Percentiles rank a stretch among this genome's conserved stretches.
These are phyloP conservation scores for Macrochelys suwanniensis DNA, from an alignment of 2,797 vertebrate genomes.

Conservation along the genomic window DNA sequence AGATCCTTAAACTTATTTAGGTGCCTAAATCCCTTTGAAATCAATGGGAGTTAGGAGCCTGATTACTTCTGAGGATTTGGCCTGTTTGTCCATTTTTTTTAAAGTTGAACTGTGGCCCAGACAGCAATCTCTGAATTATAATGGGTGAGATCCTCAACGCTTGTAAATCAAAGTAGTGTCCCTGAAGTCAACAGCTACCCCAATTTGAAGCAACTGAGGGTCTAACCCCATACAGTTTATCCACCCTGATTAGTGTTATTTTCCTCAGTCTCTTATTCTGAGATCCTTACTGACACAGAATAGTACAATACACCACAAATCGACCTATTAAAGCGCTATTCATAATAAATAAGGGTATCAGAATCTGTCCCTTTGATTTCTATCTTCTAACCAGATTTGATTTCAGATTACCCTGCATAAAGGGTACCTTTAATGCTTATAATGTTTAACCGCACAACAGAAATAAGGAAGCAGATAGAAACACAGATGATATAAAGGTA, in stretches of 20 bases:
- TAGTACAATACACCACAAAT: not conserved
- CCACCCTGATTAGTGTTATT: not conserved
- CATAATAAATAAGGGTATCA: conserved; percentile 11
- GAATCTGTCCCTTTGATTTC: conserved; percentile 47
- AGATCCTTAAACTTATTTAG: not conserved
- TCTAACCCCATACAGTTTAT: not conserved
- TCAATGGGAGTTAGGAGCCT: not conserved
- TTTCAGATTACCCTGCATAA: conserved; percentile 52
- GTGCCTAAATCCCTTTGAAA: not conserved
- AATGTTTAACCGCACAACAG: conserved; percentile 22
- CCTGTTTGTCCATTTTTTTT: not conserved
- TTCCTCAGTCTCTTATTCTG: not conserved
- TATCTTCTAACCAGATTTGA: conserved; percentile 32
- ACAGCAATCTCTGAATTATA: not conserved
- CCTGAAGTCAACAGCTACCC: not conserved
- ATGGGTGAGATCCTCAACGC: not conserved
- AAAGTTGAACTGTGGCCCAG: not conserved
- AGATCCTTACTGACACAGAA: not conserved
- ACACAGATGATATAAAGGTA: conserved; percentile 51
- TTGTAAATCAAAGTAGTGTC: not conserved
- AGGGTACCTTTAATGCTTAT: conserved; percentile 39
- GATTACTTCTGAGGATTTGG: not conserved
- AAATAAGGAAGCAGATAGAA: conserved; percentile 50
- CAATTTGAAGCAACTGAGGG: not conserved
- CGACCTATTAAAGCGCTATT: not conserved